Evolutionary conservation across 2,888 invertebrate species (phyloP), one percentile per base, ranked within the genome.

Genomic region (Ligdia adustata): DNA sequence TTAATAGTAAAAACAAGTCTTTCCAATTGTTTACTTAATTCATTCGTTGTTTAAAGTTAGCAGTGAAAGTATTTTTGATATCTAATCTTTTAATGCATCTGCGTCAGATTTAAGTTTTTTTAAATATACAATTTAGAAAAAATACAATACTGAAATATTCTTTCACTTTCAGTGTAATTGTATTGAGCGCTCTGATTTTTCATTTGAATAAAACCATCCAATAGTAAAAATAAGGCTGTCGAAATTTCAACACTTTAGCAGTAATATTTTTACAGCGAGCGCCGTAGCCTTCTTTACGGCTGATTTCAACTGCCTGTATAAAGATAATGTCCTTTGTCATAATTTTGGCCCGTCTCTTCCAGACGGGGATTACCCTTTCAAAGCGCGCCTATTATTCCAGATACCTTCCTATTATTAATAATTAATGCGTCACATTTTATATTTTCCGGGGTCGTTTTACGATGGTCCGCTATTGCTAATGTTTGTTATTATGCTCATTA

Each of bases 301-400:
- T 57, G 56, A 60, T 65, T 60, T 60, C 62, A 61, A 60, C 52
- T 34, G 55, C 41, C 48, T 39, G 55, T 61, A n/a, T n/a, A 54
- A 60, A 62, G 61, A 53, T 61, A 62, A 68, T 66, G 62, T 64
- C 60, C 52, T 66, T 69, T 65, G 62, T 60, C 51, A 68, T 66
- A 60, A 67, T 67, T 62, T 60, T 57, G 42, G 26, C 16, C 43
- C 38, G 6, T 6, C 7, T 46, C 52, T 55, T 38, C 40, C 14
- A 2, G 40, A 13, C 31, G 37, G 26, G 31, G 32, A 35, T 32
- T 40, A 56, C 52, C 52, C 44, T 56, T 50, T 50, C 44, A 39
- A 29, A 41, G 34, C 22, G 15, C 27, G 38, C 41, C 37, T 46
- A 43, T 51, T 52, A 57, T 51, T 39, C 26, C 39, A 43, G 43